Conservation (phyloP, 2,888 invertebrate species). For the Cynaeus angustus region DNA sequence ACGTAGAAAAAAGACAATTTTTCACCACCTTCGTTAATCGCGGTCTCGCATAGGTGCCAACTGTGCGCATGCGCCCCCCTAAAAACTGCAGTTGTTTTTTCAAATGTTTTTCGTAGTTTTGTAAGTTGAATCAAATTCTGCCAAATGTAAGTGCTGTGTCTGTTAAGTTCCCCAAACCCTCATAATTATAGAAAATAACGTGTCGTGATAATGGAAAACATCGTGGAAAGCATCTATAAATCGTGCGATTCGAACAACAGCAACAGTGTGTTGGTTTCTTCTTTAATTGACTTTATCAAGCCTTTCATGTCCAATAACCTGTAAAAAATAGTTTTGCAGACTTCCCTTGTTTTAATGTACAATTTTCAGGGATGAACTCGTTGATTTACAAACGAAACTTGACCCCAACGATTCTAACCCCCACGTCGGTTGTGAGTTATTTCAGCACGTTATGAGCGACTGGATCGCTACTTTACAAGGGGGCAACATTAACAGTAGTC, state of each 20-base stretch:
- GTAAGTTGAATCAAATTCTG: no score
- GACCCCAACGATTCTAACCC: conserved; percentile 60
- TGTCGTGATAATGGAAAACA: conserved; percentile 50
- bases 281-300: conserved; percentile 61
- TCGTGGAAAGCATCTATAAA: conserved; percentile 61
- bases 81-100: no score
- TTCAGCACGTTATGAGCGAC: conserved; percentile 60
- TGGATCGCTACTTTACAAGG: conserved; percentile 61
- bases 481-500: neutral
- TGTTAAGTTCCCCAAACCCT: no score
- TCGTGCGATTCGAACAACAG: conserved; percentile 61
- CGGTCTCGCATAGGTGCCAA: no score
- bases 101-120: no score
- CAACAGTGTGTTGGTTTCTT: conserved; percentile 59
- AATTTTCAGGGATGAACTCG: conserved; percentile 59
- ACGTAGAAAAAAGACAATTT: no score
- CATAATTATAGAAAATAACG: no score
- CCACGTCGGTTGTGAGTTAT: conserved; percentile 55
- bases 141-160: no score
- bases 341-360: neutral
- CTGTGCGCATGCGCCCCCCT: no score
- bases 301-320: conserved; percentile 61
- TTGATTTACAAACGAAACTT: conserved; percentile 57
- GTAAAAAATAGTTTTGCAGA: conserved; percentile 59
- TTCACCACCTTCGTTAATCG: no score